Evolutionary conservation across 2,797 vertebrate genomes (phyloP).

Genomic region (Gymnocypris eckloni): DNA sequence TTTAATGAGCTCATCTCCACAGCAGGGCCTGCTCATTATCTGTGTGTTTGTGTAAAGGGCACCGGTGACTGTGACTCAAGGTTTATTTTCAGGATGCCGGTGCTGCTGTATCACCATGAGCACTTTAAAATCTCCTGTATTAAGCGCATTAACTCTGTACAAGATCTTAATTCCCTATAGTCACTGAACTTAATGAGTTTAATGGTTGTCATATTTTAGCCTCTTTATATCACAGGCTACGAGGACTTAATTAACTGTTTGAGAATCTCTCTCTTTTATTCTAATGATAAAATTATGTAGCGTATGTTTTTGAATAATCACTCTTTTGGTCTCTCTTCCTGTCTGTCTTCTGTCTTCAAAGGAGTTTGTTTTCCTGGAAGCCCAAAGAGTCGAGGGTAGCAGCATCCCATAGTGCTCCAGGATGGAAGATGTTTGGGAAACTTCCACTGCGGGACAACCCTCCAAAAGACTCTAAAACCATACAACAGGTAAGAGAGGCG

Average conservation of each 20-base stretch:
- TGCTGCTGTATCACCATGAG: neutral
- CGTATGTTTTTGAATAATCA: neutral
- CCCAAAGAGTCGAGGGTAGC: constrained; percentile 86
- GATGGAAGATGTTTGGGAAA: constrained; percentile 94
- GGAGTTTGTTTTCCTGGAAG: constrained; percentile 95
- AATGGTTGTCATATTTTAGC: constrained; percentile 11
- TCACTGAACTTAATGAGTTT: constrained; percentile 15
- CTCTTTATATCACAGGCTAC: neutral
- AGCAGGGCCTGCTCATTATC: constrained; percentile 20
- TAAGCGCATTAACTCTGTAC: constrained; percentile 21
- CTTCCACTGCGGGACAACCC: constrained; percentile 82
- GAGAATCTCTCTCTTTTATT: neutral
- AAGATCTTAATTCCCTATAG: constrained; percentile 24
- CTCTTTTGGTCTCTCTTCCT: neutral
- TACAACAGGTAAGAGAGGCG: constrained; percentile 82
- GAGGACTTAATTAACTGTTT: neutral
- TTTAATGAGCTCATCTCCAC: constrained; percentile 11
- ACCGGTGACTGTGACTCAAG: constrained; percentile 5
- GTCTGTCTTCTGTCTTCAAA: constrained; percentile 66
- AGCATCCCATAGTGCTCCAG: constrained; percentile 83
- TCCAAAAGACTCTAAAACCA: constrained; percentile 79
- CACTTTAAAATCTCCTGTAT: neutral
- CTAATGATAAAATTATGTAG: neutral
- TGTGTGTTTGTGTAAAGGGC: constrained; percentile 29
- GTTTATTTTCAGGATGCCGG: constrained; percentile 15